Percentiles rank a stretch among this genome's conserved stretches.
These are phyloP conservation scores for Nymphalis urticae DNA, from an alignment of 2,888 invertebrate species.

Conservation along the genomic window DNA sequence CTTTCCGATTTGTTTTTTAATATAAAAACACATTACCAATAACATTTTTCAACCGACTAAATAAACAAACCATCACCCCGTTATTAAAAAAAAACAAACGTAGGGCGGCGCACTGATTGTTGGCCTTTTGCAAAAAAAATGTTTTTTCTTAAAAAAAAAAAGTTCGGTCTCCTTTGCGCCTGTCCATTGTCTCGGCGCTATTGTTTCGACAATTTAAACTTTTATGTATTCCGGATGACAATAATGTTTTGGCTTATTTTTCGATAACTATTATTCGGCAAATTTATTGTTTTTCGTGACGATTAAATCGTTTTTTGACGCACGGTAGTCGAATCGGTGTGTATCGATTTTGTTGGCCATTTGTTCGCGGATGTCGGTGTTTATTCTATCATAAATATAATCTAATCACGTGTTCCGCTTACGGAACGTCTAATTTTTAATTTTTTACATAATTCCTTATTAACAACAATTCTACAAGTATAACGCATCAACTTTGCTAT, in stretches of 20 bases:
- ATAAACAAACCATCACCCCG: slow-evolving; percentile 67
- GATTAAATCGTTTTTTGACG: slow-evolving; percentile 31
- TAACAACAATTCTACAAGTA: not conserved
- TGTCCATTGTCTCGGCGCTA: slow-evolving; percentile 72
- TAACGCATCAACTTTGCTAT: not conserved
- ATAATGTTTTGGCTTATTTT: slow-evolving; percentile 56
- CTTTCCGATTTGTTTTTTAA: slow-evolving; percentile 45
- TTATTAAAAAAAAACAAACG: slow-evolving; percentile 45
- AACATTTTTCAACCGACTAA: slow-evolving; percentile 65
- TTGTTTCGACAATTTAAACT: slow-evolving; percentile 79
- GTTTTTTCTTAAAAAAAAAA: slow-evolving; percentile 55
- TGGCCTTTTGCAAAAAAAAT: slow-evolving; percentile 52
- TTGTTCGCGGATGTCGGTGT: slow-evolving; percentile 45
- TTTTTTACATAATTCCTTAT: not conserved
- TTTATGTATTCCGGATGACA: slow-evolving; percentile 59
- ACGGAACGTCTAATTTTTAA: slow-evolving; percentile 5
- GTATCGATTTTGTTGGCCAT: slow-evolving; percentile 39
- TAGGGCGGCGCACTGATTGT: slow-evolving; percentile 31
- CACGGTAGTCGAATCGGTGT: slow-evolving; percentile 40
- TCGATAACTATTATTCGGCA: slow-evolving; percentile 78
- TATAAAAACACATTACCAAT: slow-evolving; percentile 62
- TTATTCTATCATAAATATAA: slow-evolving; percentile 35
- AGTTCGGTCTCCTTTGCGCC: slow-evolving; percentile 31
- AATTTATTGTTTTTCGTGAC: slow-evolving; percentile 61
- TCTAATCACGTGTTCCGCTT: slow-evolving; percentile 38